phyloP scores from a whole-genome alignment of 2,113 vertebrate genomes.

The Gracilinanus agilis region DNA sequence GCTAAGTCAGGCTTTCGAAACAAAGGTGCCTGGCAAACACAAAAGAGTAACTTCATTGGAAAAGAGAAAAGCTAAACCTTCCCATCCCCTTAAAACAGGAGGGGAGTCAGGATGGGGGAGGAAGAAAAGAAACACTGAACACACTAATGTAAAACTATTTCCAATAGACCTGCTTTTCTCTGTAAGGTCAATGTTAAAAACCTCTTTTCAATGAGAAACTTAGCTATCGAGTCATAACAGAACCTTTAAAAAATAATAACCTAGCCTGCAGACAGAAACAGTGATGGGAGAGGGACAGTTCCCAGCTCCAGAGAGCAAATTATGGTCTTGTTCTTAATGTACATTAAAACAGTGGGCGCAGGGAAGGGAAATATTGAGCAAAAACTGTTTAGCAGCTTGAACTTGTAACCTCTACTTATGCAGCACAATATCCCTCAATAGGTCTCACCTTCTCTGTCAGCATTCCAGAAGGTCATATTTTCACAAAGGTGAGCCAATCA shows the following conservation, averaged over 20 bases:
- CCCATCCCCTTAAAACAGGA: neutral
- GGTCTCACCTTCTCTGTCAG: constrained; percentile 49
- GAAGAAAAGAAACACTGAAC: neutral
- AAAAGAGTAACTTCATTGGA: neutral
- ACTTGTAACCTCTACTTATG: constrained; percentile 58
- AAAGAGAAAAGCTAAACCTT: neutral
- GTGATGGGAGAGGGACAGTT: constrained; percentile 34
- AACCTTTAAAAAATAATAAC: neutral
- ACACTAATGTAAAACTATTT: neutral
- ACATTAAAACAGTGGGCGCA: neutral
- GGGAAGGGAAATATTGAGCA: constrained; percentile 37
- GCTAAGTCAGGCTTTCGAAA: neutral
- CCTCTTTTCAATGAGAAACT: neutral
- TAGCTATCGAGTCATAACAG: neutral
- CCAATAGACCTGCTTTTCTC: neutral
- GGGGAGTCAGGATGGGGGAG: neutral
- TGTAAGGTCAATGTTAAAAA: neutral
- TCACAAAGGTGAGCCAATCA: constrained; percentile 65
- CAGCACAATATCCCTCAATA: constrained; percentile 61
- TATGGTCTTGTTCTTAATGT: constrained; percentile 33
- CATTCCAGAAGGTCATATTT: constrained; percentile 42
- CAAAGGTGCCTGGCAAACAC: neutral
- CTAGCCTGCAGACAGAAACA: neutral
- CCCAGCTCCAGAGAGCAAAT: constrained; percentile 49
- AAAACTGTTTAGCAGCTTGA: constrained; percentile 69